Conservation (phyloP, 1,140 invertebrate genomes). For the Penaeus chinensis region DNA sequence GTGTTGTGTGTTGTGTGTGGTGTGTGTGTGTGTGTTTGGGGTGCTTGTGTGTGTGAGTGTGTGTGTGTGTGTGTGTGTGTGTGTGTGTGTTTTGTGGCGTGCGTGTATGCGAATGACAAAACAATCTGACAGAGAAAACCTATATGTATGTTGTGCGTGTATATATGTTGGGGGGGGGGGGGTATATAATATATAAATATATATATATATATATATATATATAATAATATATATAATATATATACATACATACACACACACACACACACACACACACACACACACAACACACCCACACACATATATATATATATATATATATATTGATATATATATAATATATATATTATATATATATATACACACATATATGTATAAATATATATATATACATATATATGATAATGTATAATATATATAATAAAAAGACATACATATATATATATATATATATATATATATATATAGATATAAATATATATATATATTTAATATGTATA, state of each 20-base stretch:
- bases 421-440: constrained; percentile 2
- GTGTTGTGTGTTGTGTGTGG: not conserved
- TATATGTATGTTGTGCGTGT: not conserved
- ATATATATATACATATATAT: constrained; percentile 16
- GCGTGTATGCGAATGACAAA: not conserved
- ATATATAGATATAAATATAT: constrained; percentile 10
- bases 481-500: too few species aligned
- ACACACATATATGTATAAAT: constrained; percentile 15
- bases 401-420: not conserved
- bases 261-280: not conserved
- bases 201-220: not conserved
- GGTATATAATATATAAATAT: not conserved
- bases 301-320: constrained; percentile 26
- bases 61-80: not conserved
- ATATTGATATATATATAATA: too few species aligned
- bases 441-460: constrained; percentile 23
- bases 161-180: too few species aligned
- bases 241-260: not conserved
- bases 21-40: not conserved
- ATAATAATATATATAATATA: not conserved
- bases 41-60: not conserved
- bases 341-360: constrained; percentile 21
- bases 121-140: not conserved
- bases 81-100: not conserved
- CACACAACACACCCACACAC: not conserved